Conservation (phyloP, 1,140 invertebrate genomes). For the Campoletis sonorensis region DNA sequence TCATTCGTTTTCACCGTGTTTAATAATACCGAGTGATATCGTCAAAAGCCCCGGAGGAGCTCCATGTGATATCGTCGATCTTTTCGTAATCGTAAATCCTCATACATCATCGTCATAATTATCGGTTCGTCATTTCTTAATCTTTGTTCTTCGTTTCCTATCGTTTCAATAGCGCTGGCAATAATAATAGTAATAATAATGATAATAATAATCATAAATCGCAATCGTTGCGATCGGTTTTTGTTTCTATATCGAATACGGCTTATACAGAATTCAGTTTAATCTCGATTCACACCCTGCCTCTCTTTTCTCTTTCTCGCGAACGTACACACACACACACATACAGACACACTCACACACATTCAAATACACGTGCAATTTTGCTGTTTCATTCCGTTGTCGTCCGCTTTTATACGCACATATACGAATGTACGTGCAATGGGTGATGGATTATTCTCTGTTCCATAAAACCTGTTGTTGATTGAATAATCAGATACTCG, state of each 20-base stretch:
- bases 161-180: conserved; percentile 55
- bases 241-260: conserved; percentile 32
- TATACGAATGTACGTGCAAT: background rate
- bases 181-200: background rate
- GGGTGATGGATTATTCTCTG: conserved; percentile 44
- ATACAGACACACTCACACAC: background rate
- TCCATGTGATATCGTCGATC: conserved; percentile 27
- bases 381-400: conserved; percentile 13
- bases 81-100: conserved; percentile 44
- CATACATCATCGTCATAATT: conserved; percentile 57
- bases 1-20: background rate
- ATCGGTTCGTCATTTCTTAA: conserved; percentile 55
- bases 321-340: conserved; percentile 1
- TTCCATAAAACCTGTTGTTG: conserved; percentile 58
- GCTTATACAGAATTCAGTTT: conserved; percentile 37
- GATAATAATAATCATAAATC: conserved; percentile 19
- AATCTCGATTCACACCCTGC: conserved; percentile 43
- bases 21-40: background rate
- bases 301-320: conserved; percentile 30
- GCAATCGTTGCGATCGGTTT: conserved; percentile 41
- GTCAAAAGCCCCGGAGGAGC: background rate
- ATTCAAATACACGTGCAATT: background rate
- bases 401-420: background rate
- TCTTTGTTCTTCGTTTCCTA: conserved; percentile 58
- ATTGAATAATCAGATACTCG: conserved; percentile 62